A percentile compares a stretch with the other conserved stretches of the same genome.
phyloP scores from a whole-genome alignment of 2,888 invertebrate species.

The Cephus runcator region DNA sequence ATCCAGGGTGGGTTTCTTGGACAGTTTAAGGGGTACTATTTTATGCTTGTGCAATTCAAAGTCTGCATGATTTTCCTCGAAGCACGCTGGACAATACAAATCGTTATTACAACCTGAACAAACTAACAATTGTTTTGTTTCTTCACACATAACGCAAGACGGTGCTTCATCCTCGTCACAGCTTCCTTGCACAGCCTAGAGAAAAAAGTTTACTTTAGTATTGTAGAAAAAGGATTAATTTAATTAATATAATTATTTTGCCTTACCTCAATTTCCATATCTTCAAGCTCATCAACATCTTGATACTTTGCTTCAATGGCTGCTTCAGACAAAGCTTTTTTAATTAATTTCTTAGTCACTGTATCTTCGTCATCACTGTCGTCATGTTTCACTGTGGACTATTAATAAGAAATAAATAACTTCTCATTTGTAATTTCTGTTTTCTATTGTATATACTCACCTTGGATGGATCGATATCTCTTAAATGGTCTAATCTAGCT shows the following conservation, averaged over 20 bases:
- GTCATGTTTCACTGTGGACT: slow-evolving; percentile 26
- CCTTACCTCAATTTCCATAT: slow-evolving; percentile 47
- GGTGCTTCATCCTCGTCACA: slow-evolving; percentile 71
- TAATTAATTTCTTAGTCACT: slow-evolving; percentile 56
- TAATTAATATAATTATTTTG: too few relatives aligned
- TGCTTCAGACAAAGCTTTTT: slow-evolving; percentile 66
- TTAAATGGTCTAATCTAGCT: slow-evolving; percentile 66
- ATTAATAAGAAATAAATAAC: neutral
- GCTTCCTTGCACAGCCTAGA: slow-evolving; percentile 13
- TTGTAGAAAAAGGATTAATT: neutral
- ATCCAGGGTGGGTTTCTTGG: neutral
- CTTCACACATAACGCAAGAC: slow-evolving; percentile 89
- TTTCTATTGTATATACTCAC: slow-evolving; percentile 15
- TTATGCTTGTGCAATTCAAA: slow-evolving; percentile 65
- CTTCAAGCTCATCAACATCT: slow-evolving; percentile 42
- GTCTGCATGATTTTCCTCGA: slow-evolving; percentile 75
- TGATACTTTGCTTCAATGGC: slow-evolving; percentile 64
- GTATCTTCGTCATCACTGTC: slow-evolving; percentile 63
- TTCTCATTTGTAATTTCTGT: too few relatives aligned
- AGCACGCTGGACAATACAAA: slow-evolving; percentile 83
- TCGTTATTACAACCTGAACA: slow-evolving; percentile 84
- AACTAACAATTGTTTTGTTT: slow-evolving; percentile 75
- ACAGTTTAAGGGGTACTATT: slow-evolving; percentile 35
- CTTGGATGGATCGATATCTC: slow-evolving; percentile 62
- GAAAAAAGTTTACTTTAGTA: neutral